Base-by-base conservation (phyloP, 2,888 invertebrate genomes). In the Mesorhabditis sp. region DNA sequence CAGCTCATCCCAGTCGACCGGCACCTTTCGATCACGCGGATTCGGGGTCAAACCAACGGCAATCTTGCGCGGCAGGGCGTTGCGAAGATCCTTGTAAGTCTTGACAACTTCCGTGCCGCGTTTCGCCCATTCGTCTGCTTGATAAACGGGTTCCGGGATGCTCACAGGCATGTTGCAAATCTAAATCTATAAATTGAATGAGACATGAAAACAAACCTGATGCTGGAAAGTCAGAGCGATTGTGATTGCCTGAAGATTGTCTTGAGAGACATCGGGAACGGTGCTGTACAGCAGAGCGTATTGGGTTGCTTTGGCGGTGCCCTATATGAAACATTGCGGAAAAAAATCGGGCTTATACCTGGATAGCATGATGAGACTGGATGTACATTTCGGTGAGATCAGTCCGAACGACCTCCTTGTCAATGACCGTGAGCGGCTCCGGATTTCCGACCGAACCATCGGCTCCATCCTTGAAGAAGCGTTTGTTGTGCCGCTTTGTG, bases 121-220 rank as follows among this genome's bases (percentile, higher is more conserved):
- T n/a, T 50, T 50, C 58, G 58, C 58, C 58, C 58, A 50, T 50
- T 50, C 58, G n/a, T 50, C 58, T 50, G 58, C 7, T 50, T 50
- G 58, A 50, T 50, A 50, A 10, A 50, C 58, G 58, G 58, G 58
- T 50, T 50, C 58, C 10, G 58, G 58, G n/a, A 50, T 50, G 7
- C 10, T 13, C 10, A 50, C 58, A 50, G 58, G 58, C 58, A 50
- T 50, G n/a, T 50, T 50, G 58, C 58, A 50, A n/a, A 50, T 50
- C 58, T 50, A 50, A 50, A 50, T n/a, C 7, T 13, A 50, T 13
- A 50, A 50, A 13, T 13, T 50, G 7, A 13, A n/a, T 13, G 7
- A 13, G 7, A 13, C 58, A 50, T 13, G 7, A 13, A 50, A 13
- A 50, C n/a, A 50, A 13, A 2, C 58, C 58, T 50, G 58, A n/a